Evolutionary conservation across 2,113 vertebrate genomes (phyloP).

Genomic region (Paralichthys olivaceus): DNA sequence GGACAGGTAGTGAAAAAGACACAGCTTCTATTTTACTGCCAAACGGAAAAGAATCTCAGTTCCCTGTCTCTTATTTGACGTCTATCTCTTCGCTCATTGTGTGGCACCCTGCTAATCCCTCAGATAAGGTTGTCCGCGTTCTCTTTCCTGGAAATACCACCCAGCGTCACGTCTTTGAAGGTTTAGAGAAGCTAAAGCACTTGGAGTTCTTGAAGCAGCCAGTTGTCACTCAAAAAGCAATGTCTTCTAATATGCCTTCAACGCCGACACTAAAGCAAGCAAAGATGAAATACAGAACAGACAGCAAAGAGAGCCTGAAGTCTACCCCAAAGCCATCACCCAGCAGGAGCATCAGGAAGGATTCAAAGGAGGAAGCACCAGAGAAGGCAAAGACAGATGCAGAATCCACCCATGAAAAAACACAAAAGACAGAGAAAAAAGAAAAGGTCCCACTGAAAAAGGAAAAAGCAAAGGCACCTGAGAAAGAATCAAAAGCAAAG

Average conservation of each 20-base stretch:
- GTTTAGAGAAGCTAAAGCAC: slow-evolving; percentile 95
- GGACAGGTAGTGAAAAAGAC: slow-evolving; percentile 92
- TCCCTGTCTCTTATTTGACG: slow-evolving; percentile 90
- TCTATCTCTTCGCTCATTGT: slow-evolving; percentile 95
- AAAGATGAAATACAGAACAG: slow-evolving; percentile 91
- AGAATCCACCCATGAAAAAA: slow-evolving; percentile 83
- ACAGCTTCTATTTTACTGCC: slow-evolving; percentile 88
- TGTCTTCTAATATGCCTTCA: slow-evolving; percentile 82
- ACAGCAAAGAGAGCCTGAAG: slow-evolving; percentile 94
- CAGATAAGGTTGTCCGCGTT: slow-evolving; percentile 94
- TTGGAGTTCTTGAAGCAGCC: slow-evolving; percentile 94
- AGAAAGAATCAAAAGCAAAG: slow-evolving; percentile 85
- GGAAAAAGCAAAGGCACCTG: slow-evolving; percentile 84
- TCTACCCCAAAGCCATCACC: slow-evolving; percentile 86
- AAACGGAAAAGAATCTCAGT: slow-evolving; percentile 91
- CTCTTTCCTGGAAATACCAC: slow-evolving; percentile 95
- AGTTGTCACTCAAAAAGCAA: slow-evolving; percentile 89
- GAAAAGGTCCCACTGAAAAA: slow-evolving; percentile 89
- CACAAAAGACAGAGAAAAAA: slow-evolving; percentile 90
- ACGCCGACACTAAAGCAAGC: slow-evolving; percentile 88
- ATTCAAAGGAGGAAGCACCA: slow-evolving; percentile 89
- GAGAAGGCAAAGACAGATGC: slow-evolving; percentile 83
- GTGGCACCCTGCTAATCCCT: slow-evolving; percentile 96
- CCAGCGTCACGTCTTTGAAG: slow-evolving; percentile 93
- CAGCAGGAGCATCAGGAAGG: slow-evolving; percentile 86